phyloP scores from a whole-genome alignment of 2,797 vertebrate genomes.

The Pagetopsis macropterus region DNA sequence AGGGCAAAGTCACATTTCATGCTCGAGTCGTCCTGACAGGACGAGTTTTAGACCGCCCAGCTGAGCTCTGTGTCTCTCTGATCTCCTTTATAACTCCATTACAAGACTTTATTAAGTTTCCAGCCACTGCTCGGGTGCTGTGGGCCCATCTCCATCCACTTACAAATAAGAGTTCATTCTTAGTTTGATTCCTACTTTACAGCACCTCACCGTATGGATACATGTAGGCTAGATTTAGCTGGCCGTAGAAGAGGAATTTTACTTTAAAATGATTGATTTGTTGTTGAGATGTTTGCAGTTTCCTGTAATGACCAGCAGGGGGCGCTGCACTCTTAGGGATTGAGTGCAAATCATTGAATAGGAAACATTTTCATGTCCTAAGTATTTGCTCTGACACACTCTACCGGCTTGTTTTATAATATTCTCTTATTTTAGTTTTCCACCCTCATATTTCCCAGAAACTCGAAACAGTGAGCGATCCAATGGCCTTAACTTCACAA shows the following conservation, averaged over 20 bases:
- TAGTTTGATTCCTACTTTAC: background rate
- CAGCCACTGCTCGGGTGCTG: conserved; percentile 3
- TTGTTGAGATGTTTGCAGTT: conserved; percentile 40
- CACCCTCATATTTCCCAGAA: background rate
- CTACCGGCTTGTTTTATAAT: background rate
- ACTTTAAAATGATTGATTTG: conserved; percentile 35
- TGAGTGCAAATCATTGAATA: background rate
- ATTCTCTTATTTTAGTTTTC: background rate
- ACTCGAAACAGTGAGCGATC: background rate
- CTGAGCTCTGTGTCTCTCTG: conserved; percentile 26
- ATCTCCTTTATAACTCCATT: conserved; percentile 53
- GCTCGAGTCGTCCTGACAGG: conserved; percentile 11
- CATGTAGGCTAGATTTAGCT: background rate
- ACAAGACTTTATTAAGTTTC: conserved; percentile 55
- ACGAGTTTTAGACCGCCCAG: conserved; percentile 26
- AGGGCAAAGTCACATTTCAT: conserved; percentile 38
- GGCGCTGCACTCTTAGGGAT: conserved; percentile 49
- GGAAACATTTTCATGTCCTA: background rate
- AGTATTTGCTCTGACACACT: background rate
- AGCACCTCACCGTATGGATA: conserved; percentile 12
- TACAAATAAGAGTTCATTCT: background rate
- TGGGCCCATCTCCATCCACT: background rate
- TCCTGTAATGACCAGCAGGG: conserved; percentile 34
- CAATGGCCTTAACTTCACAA: background rate
- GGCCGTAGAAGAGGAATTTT: conserved; percentile 31